phyloP scores from a whole-genome alignment of 2,113 vertebrate species.

The Nanorana parkeri region DNA sequence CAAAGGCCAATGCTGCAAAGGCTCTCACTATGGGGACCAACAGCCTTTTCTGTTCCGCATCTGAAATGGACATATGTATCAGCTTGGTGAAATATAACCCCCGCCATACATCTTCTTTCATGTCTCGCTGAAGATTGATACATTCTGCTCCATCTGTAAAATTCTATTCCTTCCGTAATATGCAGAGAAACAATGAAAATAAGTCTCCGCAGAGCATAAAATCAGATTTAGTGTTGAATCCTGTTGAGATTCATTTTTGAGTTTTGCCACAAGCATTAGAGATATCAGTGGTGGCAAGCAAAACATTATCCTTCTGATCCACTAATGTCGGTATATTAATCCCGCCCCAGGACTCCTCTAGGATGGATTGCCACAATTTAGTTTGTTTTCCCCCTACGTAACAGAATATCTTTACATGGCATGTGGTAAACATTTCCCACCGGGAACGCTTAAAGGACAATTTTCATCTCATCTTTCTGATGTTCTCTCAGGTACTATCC shows the following conservation, averaged over 20 bases:
- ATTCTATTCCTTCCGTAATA: neutral
- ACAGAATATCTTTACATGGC: constrained; percentile 18
- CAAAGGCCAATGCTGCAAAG: neutral
- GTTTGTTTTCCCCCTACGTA: constrained; percentile 18
- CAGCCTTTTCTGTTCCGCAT: neutral
- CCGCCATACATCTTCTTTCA: neutral
- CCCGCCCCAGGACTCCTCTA: constrained; percentile 30
- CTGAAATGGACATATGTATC: neutral
- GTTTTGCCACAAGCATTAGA: constrained; percentile 40
- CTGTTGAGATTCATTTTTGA: constrained; percentile 45
- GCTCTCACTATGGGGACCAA: neutral
- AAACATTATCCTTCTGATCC: constrained; percentile 41
- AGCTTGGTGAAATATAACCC: neutral
- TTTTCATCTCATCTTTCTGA: constrained; percentile 19
- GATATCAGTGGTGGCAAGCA: constrained; percentile 46
- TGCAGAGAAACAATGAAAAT: constrained; percentile 26
- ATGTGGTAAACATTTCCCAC: constrained; percentile 10
- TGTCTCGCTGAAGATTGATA: neutral
- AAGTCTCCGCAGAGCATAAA: constrained; percentile 18
- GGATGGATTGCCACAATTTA: constrained; percentile 52
- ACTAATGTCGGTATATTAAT: constrained; percentile 52
- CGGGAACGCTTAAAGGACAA: neutral
- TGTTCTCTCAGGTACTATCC: neutral
- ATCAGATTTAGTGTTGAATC: constrained; percentile 40
- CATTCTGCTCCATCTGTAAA: neutral